Evolutionary conservation across 1,140 invertebrate species (phyloP), one percentile per base, ranked within the genome.

Genomic region (Acyrthosiphon pisum): DNA sequence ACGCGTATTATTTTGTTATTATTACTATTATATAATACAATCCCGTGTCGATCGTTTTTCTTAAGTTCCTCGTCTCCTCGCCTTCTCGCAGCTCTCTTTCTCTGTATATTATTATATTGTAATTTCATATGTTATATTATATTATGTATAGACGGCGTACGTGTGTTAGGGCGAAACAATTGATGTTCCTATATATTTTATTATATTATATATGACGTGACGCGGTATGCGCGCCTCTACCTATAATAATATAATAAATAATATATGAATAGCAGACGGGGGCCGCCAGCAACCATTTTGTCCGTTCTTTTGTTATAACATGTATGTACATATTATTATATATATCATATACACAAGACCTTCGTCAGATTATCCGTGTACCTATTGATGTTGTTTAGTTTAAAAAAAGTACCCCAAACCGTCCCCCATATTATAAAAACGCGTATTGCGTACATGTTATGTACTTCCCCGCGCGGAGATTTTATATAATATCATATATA

Each of bases 321-420:
- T 22, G 41, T 14, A 44, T 3, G 23, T 84, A 84, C 41, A 46
- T 30, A 76, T n/a, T 76, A 76, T 50, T 56, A 56, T 26, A 56
- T 56, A 60, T 14, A 60, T 11, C 37, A 83, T 22, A 23, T 23
- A 83, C 60, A 41, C 37, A 35, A 37, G 35, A 26, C 46, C 20
- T 48, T 30, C 81, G 81, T 81, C 48, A 53, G 91, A 93, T 93
- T 93, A 93, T 86, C 81, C 91, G 50, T 86, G 91, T 93, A 86
- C 48, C 91, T 84, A 84, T 93, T 92, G 68, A 56, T 93, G 81
- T 84, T 93, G 46, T 83, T 53, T 83, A n/a, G 91, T 93, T 93
- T 8, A 22, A 44, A 90, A 41, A 90, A 90, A 35, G 83, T 83
- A 41, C 37, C 26, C 84, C 41, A n/a, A n/a, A 30, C 26, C 89